Percentiles rank a stretch among this genome's conserved stretches.
These are phyloP conservation scores for Paratrypauchen microcephalus DNA, from an alignment of 2,797 vertebrate species.

Conservation along the genomic window DNA sequence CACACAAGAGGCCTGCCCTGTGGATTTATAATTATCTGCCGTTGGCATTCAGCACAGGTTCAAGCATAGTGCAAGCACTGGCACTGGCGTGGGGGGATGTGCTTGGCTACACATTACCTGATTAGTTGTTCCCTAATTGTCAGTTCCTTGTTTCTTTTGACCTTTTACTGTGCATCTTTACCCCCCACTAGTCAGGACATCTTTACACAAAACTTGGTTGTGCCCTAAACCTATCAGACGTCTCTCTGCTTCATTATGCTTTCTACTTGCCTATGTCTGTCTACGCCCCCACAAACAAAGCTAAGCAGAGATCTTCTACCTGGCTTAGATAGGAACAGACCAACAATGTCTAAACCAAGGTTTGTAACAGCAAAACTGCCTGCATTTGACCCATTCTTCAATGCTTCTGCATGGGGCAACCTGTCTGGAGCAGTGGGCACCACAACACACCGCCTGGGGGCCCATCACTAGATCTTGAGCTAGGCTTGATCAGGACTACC, in stretches of 20 bases:
- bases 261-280: background rate
- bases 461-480: too few species aligned
- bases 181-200: constrained; percentile 37
- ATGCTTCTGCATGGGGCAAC: too few species aligned
- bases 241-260: constrained; percentile 18
- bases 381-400: too few species aligned
- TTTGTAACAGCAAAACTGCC: too few species aligned
- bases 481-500: too few species aligned
- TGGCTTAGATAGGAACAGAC: background rate
- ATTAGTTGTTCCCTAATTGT: constrained; percentile 82
- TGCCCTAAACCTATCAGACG: constrained; percentile 29
- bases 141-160: constrained; percentile 71
- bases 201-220: constrained; percentile 58
- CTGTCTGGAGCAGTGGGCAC: too few species aligned
- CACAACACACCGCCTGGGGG: too few species aligned
- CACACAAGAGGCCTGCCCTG: constrained; percentile 73
- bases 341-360: too few species aligned
- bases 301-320: background rate
- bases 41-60: constrained; percentile 82
- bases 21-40: constrained; percentile 81
- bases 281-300: background rate
- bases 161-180: constrained; percentile 42
- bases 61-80: constrained; percentile 80
- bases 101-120: constrained; percentile 78
- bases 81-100: constrained; percentile 74